Percentiles rank a stretch among this genome's conserved stretches.
These are phyloP conservation scores for Xiphophorus maculatus DNA, from an alignment of 2,113 vertebrate genomes.

Conservation along the genomic window DNA sequence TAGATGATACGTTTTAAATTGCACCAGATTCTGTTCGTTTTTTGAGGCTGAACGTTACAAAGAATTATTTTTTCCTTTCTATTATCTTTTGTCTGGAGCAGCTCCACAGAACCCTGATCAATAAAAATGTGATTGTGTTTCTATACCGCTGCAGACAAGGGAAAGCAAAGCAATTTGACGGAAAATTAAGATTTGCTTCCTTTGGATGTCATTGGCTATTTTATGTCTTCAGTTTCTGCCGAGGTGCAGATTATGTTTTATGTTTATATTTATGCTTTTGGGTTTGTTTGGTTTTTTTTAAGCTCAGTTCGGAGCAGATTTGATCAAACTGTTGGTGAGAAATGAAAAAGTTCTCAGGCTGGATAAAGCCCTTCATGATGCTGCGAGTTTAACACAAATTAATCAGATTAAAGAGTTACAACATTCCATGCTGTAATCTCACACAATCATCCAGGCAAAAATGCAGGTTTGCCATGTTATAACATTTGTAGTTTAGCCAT, in stretches of 20 bases:
- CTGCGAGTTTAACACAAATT: slow-evolving; percentile 56
- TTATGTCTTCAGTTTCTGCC: neutral
- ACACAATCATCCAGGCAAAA: slow-evolving; percentile 45
- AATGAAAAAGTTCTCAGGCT: slow-evolving; percentile 33
- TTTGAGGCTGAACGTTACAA: neutral
- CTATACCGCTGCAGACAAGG: neutral
- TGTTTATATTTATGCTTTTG: too few relatives aligned
- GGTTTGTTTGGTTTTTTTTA: neutral
- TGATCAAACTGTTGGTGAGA: slow-evolving; percentile 9
- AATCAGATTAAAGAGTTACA: slow-evolving; percentile 81
- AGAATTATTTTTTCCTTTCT: neutral
- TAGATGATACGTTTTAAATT: neutral
- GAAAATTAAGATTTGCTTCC: neutral
- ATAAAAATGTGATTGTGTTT: neutral
- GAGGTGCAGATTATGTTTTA: neutral
- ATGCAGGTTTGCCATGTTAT: slow-evolving; percentile 50
- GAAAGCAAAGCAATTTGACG: neutral
- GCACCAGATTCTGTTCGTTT: neutral
- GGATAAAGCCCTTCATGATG: slow-evolving; percentile 56
- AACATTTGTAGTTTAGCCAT: slow-evolving; percentile 42
- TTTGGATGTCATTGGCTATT: neutral
- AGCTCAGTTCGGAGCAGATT: slow-evolving; percentile 10
- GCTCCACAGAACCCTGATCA: neutral
- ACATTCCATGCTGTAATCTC: slow-evolving; percentile 69
- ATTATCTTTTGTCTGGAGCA: neutral